Conservation (phyloP, 2,113 vertebrate genomes). For the Arenaria interpres region DNA sequence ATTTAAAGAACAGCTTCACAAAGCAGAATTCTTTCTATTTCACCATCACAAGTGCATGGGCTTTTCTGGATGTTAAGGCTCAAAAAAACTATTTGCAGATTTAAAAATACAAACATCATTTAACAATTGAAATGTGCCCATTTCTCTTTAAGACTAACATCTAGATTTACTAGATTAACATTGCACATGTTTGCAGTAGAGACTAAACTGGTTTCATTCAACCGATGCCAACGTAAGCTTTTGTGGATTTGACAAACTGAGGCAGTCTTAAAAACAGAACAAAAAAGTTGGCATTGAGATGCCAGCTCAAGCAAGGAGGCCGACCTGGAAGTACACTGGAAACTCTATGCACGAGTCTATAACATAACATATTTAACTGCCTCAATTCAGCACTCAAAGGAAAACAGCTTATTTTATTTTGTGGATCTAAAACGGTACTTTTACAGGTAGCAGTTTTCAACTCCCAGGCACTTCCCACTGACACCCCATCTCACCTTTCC, state of each 20-base stretch:
- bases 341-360: neutral
- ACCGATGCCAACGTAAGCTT: neutral
- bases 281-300: neutral
- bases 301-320: neutral
- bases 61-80: neutral
- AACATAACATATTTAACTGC: neutral
- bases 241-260: neutral
- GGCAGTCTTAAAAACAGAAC: neutral
- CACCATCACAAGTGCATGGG: neutral
- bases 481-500: neutral
- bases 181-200: neutral
- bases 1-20: neutral
- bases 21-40: neutral
- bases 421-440: neutral
- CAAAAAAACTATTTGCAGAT: neutral
- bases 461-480: neutral
- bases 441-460: neutral
- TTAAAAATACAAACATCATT: neutral
- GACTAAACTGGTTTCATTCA: conserved; percentile 18
- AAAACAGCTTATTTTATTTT: neutral
- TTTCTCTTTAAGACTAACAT: neutral
- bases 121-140: neutral
- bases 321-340: neutral
- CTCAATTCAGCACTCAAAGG: neutral
- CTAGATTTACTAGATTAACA: neutral